Conservation (phyloP, 1,140 invertebrate species). For the Panulirus ornatus region DNA sequence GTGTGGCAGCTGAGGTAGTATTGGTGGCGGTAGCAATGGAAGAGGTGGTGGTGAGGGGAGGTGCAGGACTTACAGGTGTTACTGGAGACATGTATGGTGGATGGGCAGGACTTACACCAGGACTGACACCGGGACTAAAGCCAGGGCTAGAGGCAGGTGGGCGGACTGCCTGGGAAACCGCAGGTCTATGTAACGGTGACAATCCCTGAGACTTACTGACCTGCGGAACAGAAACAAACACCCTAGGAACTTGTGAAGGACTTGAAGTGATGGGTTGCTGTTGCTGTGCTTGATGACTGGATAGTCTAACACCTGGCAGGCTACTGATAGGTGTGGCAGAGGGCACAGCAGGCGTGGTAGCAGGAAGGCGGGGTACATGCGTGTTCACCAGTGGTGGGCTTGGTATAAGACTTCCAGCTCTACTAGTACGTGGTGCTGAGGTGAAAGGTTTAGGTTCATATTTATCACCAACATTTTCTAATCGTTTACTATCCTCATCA, state of each 20-base stretch:
- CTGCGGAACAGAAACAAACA: slow-evolving; percentile 64
- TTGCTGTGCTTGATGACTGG: slow-evolving; percentile 61
- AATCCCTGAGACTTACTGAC: slow-evolving; percentile 71
- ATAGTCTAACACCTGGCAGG: slow-evolving; percentile 63
- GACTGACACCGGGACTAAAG: slow-evolving; percentile 66
- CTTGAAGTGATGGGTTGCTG: slow-evolving; percentile 65
- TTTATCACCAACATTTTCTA: slow-evolving; percentile 92
- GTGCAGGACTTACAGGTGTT: slow-evolving; percentile 49
- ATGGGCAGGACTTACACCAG: slow-evolving; percentile 68
- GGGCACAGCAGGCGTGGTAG: slow-evolving; percentile 60
- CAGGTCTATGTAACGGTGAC: slow-evolving; percentile 67
- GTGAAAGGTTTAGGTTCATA: slow-evolving; percentile 85
- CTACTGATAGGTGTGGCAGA: slow-evolving; percentile 69
- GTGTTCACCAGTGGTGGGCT: slow-evolving; percentile 51
- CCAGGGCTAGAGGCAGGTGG: slow-evolving; percentile 65
- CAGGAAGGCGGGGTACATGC: slow-evolving; percentile 45
- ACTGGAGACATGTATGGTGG: slow-evolving; percentile 56
- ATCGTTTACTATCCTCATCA: slow-evolving; percentile 94
- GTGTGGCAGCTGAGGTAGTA: slow-evolving; percentile 60
- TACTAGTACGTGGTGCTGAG: slow-evolving; percentile 58
- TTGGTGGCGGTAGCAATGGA: slow-evolving; percentile 57
- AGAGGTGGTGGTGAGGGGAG: slow-evolving; percentile 42
- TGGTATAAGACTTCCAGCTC: slow-evolving; percentile 48
- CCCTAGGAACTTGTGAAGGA: slow-evolving; percentile 74
- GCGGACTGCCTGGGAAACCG: slow-evolving; percentile 58